Evolutionary conservation across 2,888 invertebrate species (phyloP).

Genomic region (Incurvaria masculella): DNA sequence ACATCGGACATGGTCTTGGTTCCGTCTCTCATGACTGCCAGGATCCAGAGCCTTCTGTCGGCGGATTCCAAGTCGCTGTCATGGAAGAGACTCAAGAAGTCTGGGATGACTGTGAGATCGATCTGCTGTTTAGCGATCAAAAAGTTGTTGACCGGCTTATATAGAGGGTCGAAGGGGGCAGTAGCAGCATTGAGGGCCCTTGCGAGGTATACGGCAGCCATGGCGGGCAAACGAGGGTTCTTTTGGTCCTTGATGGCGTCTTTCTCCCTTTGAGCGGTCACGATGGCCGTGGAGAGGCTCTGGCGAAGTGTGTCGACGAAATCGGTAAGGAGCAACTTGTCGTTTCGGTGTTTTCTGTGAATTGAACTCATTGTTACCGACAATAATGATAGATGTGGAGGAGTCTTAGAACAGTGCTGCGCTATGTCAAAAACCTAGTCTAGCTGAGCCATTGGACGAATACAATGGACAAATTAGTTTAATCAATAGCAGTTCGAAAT

Average conservation of each 20-base stretch:
- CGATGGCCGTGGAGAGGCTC: constrained; percentile 49
- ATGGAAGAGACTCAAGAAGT: constrained; percentile 81
- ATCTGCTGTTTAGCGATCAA: constrained; percentile 74
- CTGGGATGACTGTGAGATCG: constrained; percentile 79
- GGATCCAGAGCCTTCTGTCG: constrained; percentile 72
- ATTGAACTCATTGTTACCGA: too few relatives aligned
- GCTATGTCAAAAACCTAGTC: too few relatives aligned
- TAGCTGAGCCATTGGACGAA: too few relatives aligned
- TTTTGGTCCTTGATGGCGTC: constrained; percentile 20
- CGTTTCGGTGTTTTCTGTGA: constrained; percentile 56
- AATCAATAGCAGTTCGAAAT: too few relatives aligned
- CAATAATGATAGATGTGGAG: too few relatives aligned
- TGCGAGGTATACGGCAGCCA: constrained; percentile 69
- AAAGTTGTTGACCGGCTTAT: constrained; percentile 73
- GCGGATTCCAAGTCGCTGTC: constrained; percentile 69
- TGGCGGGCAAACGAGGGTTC: constrained; percentile 53
- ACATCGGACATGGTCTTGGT: constrained; percentile 73
- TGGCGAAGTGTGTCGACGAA: constrained; percentile 65
- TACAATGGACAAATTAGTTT: too few relatives aligned
- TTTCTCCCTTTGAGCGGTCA: constrained; percentile 17
- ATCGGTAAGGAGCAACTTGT: constrained; percentile 64
- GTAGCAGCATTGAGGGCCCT: constrained; percentile 67
- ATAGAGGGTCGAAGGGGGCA: constrained; percentile 72
- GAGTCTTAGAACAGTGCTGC: too few relatives aligned
- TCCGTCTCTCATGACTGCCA: constrained; percentile 74